Base-by-base conservation (phyloP, 2,888 invertebrate species). In the Macrophya annulata region DNA sequence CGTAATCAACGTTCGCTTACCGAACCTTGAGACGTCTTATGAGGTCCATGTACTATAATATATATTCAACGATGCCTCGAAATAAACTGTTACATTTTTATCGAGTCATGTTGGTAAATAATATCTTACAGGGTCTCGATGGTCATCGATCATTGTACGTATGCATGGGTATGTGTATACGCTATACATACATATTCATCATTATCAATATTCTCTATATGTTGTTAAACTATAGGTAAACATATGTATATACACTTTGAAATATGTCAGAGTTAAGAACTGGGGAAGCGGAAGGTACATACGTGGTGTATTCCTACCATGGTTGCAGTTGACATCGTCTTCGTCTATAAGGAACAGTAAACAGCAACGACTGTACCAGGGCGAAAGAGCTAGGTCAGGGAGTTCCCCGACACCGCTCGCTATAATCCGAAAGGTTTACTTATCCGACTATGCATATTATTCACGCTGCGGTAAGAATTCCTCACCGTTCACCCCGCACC, bases 371-470 rank as follows among this genome's bases (percentile, higher is more conserved):
- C 21, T 1, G 2, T n/a, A 62, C 10, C 10, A 21, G 62, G 21
- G 21, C 62, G 2, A 62, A 62, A n/a, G 62, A 62, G 62, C 25
- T 62, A 62, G 62, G 62, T 62, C 62, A 62, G 62, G 62, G 62
- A 12, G 12, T 62, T 62, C 4, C 21, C 12, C 59, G 21, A 62
- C 9, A 62, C 25, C 62, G 6, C 5, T 55, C n/a, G 8, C 10
- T n/a, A 31, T 31, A n/a, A 55, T 55, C 51, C 6, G 51, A 62
- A 25, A 25, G 9, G 21, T 62, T 25, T 10, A 62, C 4, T 25
- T 25, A 10, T 62, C 62, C 0, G 3, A 1, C 10, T 62, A 62
- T 25, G 12, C 12, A 10, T 10, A 0, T 25, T 25, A 12, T 12
- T 10, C 48, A 48, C 9, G 12, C 62, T 12, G 62, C 62, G 25